Evolutionary conservation across 2,888 invertebrate species (phyloP).

Genomic region (Limnephilus marmoratus): DNA sequence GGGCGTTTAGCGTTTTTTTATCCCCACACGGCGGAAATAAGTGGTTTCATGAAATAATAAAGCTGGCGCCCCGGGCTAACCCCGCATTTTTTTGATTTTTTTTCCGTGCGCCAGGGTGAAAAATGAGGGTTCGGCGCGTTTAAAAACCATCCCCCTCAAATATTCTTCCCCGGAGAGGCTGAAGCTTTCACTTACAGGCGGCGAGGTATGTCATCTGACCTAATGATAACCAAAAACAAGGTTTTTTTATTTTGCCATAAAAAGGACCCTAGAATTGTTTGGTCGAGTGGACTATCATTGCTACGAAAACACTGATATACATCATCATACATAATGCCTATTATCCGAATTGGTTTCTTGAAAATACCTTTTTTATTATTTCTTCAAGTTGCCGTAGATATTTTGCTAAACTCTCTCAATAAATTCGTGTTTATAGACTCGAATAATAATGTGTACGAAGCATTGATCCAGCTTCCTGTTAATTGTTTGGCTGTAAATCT

Average conservation of each 20-base stretch:
- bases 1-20: constrained; percentile 22
- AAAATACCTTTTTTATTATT: not conserved
- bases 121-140: not conserved
- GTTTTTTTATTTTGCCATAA: not conserved
- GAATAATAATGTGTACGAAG: no score
- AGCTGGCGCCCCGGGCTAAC: not conserved
- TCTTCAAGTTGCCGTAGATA: not conserved
- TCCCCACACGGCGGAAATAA: constrained; percentile 20
- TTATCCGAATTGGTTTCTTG: not conserved
- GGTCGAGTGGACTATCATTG: not conserved
- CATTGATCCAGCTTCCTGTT: not conserved
- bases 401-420: not conserved
- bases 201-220: not conserved
- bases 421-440: not conserved
- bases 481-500: not conserved
- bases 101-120: not conserved
- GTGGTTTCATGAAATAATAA: constrained; percentile 35
- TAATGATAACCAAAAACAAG: not conserved
- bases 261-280: not conserved
- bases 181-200: not conserved
- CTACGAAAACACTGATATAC: not conserved
- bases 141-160: not conserved
- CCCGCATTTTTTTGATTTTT: not conserved
- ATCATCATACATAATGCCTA: not conserved
- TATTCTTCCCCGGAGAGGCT: not conserved